Evolutionary conservation across 2,113 vertebrate genomes (phyloP), one percentile per base, ranked within the genome.

Genomic region (Tachysurus fulvidraco): DNA sequence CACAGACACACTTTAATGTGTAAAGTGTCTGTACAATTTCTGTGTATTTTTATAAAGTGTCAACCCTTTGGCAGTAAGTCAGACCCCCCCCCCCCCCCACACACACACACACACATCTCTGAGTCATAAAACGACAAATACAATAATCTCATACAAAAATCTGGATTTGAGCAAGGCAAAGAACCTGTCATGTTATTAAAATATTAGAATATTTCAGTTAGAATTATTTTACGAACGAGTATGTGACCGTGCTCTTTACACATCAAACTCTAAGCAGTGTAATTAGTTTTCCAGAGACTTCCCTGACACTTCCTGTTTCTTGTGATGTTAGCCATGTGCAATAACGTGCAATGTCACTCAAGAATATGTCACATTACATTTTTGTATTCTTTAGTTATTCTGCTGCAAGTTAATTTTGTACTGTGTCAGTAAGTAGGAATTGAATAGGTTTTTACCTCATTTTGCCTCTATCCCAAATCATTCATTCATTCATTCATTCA

Each of bases 141-240:
- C 57, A 59, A 64, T 85, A 59, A 85, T 30, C 69, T 77, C 57
- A 50, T 9, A 50, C 46, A 50, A 50, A 7, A 1, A 50, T 77
- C 71, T 12, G 55, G 41, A 77, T 44, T 85, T 55, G 28, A 54
- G 50, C 50, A 65, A 52, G 1, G 16, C 44, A 65, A 65, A 28
- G 41, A 83, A 83, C 44, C 44, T n/a, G 25, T 83, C 57, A 64
- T 46, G 52, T 30, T 41, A 13, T 30, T 57, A 55, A 73, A 59
- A 73, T n/a, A 1, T 25, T n/a, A 30, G 44, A 83, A 83, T 67
- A 67, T 59, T 55, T 57, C 8, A 11, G 54, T 14, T 59, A 50
- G 55, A 84, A 76, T 84, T 57, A 59, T 84, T 84, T 41, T 41
- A 60, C 59, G 52, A 73, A 84, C 76, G 30, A 76, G 13, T 60